phyloP scores from a whole-genome alignment of 1,140 invertebrate species.

The Drosophila sechellia region DNA sequence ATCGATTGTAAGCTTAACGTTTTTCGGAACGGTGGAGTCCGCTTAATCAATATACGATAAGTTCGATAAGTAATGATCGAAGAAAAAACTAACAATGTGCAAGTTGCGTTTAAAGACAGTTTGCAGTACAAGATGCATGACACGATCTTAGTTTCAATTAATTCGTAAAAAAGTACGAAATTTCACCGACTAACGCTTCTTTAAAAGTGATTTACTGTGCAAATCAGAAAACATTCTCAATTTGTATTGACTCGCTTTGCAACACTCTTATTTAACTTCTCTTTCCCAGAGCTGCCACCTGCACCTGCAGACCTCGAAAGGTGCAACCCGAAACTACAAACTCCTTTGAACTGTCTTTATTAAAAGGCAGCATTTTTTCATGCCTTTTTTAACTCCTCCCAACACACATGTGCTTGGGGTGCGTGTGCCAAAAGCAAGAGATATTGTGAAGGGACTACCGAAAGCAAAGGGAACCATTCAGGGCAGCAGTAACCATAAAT shows the following conservation, averaged over 20 bases:
- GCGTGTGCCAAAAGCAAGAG: conserved; percentile 35
- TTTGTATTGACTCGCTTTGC: not conserved
- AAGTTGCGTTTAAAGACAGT: not conserved
- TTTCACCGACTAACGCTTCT: no score
- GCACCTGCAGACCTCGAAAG: not conserved
- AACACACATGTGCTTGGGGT: conserved; percentile 6
- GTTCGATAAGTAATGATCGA: not conserved
- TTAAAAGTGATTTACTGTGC: no score
- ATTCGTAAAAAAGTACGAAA: no score
- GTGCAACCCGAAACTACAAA: not conserved
- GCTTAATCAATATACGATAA: not conserved
- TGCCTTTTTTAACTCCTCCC: not conserved
- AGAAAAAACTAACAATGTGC: not conserved
- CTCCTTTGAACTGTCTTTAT: conserved; percentile 7
- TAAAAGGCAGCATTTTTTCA: conserved; percentile 1
- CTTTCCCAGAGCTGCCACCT: not conserved
- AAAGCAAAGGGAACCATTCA: conserved; percentile 23
- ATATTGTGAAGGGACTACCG: not conserved
- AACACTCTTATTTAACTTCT: not conserved
- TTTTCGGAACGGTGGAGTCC: not conserved
- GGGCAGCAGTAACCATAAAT: conserved; percentile 50
- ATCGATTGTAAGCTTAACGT: not conserved
- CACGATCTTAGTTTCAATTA: no score
- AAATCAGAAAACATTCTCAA: no score
- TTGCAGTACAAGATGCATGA: no score